Base-by-base conservation (phyloP, 2,797 vertebrate species). In the Borostomias antarcticus region DNA sequence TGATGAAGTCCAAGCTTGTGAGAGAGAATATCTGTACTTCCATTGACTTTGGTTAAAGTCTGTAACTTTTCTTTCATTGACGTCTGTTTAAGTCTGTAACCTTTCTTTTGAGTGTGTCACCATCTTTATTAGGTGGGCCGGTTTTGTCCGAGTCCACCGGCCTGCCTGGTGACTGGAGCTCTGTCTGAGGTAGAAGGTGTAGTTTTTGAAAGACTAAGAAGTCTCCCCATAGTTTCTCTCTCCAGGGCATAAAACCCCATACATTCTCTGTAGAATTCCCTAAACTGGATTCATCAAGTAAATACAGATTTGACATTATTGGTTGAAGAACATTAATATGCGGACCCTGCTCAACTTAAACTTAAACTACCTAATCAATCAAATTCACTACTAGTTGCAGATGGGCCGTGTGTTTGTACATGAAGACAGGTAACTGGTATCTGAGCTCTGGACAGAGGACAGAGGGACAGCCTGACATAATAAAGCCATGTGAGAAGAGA, bases 161-260 rank as follows among this genome's bases (percentile, higher is more conserved):
- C 78, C 83, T 70, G 81, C 75, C 78, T 80, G 74, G 64, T 76
- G 69, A 75, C 81, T 85, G 86, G 84, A 78, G 80, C 73, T 85
- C 83, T 79, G 66, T 77, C 72, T 60, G 71, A 77, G 75, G 69
- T 67, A 65, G 72, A 75, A 70, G 69, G 66, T 77, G 79, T 62
- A 65, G 72, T 72, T 59, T 80, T 73, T 81, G 79, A 70, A 69
- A 45, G 17, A 45, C 40, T 5, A 3, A 17, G 15, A n/a, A n/a
- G 40, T 45, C n/a, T 45, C 13, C 40, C 40, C n/a, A 17, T 45
- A 45, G 17, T n/a, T 17, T 45, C 15, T 45, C 40, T 45, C 40
- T 45, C 4, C 40, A 17, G 15, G 15, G n/a, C 40, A n/a, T n/a
- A n/a, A n/a, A n/a, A n/a, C n/a, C n/a, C n/a, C n/a, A n/a, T n/a